Conservation (phyloP, 1,140 invertebrate species). For the Papilio glaucus region DNA sequence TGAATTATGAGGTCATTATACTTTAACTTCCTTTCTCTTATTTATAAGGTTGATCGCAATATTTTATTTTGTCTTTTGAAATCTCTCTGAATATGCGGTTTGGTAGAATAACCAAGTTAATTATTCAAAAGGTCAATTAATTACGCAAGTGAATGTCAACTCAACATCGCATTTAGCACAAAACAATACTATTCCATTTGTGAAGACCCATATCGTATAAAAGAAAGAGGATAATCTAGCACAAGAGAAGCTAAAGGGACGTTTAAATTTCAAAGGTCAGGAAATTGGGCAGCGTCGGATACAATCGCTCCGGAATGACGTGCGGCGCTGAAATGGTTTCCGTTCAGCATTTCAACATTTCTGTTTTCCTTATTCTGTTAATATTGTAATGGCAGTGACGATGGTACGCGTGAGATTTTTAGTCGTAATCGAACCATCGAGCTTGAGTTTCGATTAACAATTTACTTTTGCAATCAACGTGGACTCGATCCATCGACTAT, state of each 20-base stretch:
- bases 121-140: constrained; percentile 34
- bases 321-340: constrained; percentile 69
- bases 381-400: not conserved
- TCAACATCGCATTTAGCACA: constrained; percentile 23
- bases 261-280: constrained; percentile 58
- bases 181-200: constrained; percentile 24
- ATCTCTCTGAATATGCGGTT: not conserved
- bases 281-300: constrained; percentile 78
- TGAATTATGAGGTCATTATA: too few species aligned
- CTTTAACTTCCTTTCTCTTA: too few species aligned
- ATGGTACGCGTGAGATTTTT: not conserved
- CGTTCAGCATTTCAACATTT: constrained; percentile 49
- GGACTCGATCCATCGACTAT: too few species aligned
- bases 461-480: too few species aligned
- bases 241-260: constrained; percentile 30
- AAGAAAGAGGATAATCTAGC: constrained; percentile 52
- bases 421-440: not conserved
- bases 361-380: constrained; percentile 21
- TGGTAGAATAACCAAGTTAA: constrained; percentile 27
- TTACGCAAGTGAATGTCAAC: constrained; percentile 22
- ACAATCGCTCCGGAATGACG: constrained; percentile 67
- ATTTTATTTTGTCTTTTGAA: not conserved
- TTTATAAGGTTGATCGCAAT: too few species aligned
- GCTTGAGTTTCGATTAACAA: too few species aligned
- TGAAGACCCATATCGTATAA: constrained; percentile 51